Evolutionary conservation across 1,140 invertebrate genomes (phyloP), one percentile per base, ranked within the genome.

Genomic region (Drosophila teissieri): DNA sequence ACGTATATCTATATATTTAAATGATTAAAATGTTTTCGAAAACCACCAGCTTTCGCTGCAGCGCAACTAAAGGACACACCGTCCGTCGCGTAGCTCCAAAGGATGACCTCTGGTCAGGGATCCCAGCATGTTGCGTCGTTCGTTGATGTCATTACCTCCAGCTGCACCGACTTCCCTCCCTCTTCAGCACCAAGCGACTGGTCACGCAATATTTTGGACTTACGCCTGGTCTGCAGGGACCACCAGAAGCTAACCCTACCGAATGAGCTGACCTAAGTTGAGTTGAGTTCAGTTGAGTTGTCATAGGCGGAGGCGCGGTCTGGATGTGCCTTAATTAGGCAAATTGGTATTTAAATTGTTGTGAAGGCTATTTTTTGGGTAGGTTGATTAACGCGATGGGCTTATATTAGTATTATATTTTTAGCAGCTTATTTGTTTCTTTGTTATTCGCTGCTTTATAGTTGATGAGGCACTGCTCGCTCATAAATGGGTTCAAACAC

Each of bases 281-380:
- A 22, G 22, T 22, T 22, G 19, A 31, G 27, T 31, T 31, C 2
- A 31, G 83, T 67, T 83, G 84, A 83, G 83, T 63, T 83, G 84
- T 89, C 75, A 83, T 52, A 31, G 46, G 51, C 37, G 27, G 81
- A 52, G 81, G 83, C 62, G 73, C 68, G 81, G 81, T 68, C 69
- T 78, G 48, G 75, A 82, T 76, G 52, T 64, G 73, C 62, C 79
- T 83, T 83, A 88, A 88, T 88, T 83, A 89, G 67, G 79, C 67
- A 89, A 88, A 88, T 89, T 88, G 84, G 75, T 88, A 83, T 88
- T 88, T 88, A 83, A 88, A 86, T 82, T 83, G 69, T 75, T 65
- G 63, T 46, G 58, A 77, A 64, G 42, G 36, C 61, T 67, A 73
- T 45, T 56, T 58, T 73, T 81, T 67, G 78, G 68, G 73, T 78